Percentiles rank a stretch among this genome's conserved stretches.
These are phyloP conservation scores for Pelecanus crispus DNA, from an alignment of 2,113 vertebrate species.

Conservation along the genomic window DNA sequence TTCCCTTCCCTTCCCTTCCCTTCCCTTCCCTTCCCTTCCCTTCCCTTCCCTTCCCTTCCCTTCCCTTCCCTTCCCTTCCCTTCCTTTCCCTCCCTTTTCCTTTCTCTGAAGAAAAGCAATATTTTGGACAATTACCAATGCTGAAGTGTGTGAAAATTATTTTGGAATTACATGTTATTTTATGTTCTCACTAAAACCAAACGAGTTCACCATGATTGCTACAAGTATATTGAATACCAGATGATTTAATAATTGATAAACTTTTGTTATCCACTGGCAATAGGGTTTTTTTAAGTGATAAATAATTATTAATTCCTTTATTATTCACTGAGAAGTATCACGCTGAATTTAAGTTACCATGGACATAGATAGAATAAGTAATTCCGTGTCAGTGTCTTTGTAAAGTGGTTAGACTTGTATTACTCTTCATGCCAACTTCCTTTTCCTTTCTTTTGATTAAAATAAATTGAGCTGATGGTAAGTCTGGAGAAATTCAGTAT, in stretches of 20 bases:
- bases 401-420: not conserved
- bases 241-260: not conserved
- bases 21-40: not conserved
- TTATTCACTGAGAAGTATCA: not conserved
- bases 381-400: not conserved
- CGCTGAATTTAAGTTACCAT: not conserved
- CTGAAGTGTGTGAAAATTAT: not conserved
- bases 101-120: not conserved
- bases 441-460: not conserved
- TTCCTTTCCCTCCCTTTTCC: not conserved
- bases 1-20: no score
- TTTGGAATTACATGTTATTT: not conserved
- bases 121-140: not conserved
- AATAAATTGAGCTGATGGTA: not conserved
- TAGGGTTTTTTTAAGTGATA: not conserved
- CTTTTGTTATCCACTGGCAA: not conserved
- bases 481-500: not conserved
- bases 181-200: not conserved
- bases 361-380: not conserved
- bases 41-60: no score
- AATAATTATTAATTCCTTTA: not conserved
- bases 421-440: not conserved
- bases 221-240: not conserved
- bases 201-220: not conserved
- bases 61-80: no score